Evolutionary conservation across 2,113 vertebrate species (phyloP).

Genomic region (Albula glossodonta): DNA sequence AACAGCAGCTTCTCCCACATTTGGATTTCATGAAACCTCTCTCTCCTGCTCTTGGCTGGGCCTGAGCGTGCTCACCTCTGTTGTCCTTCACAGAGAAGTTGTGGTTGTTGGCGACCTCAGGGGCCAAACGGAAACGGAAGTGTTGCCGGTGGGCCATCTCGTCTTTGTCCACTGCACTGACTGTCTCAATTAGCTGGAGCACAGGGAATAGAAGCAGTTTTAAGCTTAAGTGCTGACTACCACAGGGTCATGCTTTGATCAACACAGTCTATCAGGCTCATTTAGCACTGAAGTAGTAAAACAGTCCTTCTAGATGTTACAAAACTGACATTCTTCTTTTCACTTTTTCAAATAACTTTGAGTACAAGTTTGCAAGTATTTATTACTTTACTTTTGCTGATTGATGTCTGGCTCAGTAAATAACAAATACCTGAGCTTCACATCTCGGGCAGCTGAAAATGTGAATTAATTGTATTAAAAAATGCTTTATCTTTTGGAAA

Average conservation of each 20-base stretch:
- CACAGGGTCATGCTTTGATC: too few species aligned
- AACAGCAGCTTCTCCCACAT: too few species aligned
- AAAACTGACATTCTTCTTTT: too few species aligned
- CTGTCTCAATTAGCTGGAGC: slow-evolving; percentile 73
- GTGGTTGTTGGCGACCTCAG: slow-evolving; percentile 86
- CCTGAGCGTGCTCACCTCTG: slow-evolving; percentile 75
- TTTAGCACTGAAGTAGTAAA: too few species aligned
- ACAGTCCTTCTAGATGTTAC: too few species aligned
- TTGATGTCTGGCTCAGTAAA: not conserved
- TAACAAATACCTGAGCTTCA: not conserved
- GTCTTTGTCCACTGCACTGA: slow-evolving; percentile 94
- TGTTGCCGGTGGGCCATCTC: slow-evolving; percentile 86
- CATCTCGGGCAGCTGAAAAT: not conserved
- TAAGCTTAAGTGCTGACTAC: not conserved
- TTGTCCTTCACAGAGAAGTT: slow-evolving; percentile 95
- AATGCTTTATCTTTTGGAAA: too few species aligned
- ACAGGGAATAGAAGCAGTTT: not conserved
- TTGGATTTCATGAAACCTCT: too few species aligned
- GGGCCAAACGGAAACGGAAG: slow-evolving; percentile 88
- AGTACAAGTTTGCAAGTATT: too few species aligned
- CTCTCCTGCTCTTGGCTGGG: not conserved
- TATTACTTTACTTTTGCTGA: too few species aligned
- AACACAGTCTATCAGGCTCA: too few species aligned
- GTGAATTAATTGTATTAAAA: not conserved
- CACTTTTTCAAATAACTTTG: too few species aligned